Evolutionary conservation across 2,113 vertebrate species (phyloP), one percentile per base, ranked within the genome.

Genomic region (Bungarus multicinctus): DNA sequence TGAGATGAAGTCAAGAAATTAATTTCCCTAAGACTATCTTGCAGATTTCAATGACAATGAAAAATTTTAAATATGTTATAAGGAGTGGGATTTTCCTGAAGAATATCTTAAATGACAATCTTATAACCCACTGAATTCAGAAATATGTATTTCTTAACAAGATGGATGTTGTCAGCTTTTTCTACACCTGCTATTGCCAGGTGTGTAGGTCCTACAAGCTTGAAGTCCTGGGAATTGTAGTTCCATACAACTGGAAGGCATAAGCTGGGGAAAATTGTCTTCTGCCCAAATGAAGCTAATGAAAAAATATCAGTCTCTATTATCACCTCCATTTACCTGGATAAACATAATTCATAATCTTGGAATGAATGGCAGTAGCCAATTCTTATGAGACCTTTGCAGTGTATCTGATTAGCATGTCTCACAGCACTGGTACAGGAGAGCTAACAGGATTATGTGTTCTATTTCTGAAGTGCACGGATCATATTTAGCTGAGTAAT

Each of bases 311-410:
- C 4, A 45, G 12, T 52, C 43, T 25, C 39, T 52, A 4, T 2
- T 9, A 53, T 12, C 5, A 54, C 27, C 6, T 90, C 39, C 69
- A 10, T 87, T 22, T 57, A 60, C 30, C 55, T 52, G 43, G 89
- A 22, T 91, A 91, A 93, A 34, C n/a, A n/a, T 60, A 25, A 43
- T 94, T 92, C 88, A 27, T 53, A 47, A 1, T 60, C n/a, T 23
- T 69, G 93, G 95, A 91, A 92, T 87, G 94, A 43, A 88, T 30
- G 52, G 30, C 0, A 25, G 50, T 88, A 94, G 53, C 10, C 93
- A 85, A 50, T 85, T 54, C 85, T 53, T 94, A 47, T 89, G 23
- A 0, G 22, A 2, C 4, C 94, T 94, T 57, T 58, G 91, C 69
- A 89, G 87, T 85, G 45, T 39, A 47, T 91, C 94, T 95, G 27